Conservation (phyloP, 2,888 invertebrate genomes). For the Theretra japonica region DNA sequence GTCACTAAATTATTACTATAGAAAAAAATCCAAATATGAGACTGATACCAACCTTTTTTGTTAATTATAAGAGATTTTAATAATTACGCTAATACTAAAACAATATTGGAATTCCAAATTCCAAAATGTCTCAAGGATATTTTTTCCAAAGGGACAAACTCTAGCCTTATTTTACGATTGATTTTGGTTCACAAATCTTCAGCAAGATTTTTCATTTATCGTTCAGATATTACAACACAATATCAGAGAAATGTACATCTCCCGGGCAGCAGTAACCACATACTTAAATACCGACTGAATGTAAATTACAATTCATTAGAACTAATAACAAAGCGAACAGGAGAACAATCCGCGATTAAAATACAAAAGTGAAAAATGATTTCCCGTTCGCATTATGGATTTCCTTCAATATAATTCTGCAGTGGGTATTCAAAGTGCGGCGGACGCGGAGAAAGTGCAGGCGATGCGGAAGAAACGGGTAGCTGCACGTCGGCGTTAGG, state of each 20-base stretch:
- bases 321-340: background rate
- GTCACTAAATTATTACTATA: too few relatives aligned
- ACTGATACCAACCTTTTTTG: too few relatives aligned
- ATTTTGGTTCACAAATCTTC: too few relatives aligned
- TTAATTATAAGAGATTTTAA: too few relatives aligned
- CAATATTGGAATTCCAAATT: too few relatives aligned
- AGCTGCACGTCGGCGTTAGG: slow-evolving; percentile 37
- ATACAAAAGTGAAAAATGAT: slow-evolving; percentile 7
- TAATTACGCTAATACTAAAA: too few relatives aligned
- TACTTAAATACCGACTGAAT: background rate
- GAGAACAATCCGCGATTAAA: background rate
- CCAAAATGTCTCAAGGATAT: too few relatives aligned
- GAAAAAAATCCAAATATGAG: too few relatives aligned
- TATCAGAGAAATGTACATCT: background rate
- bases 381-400: slow-evolving; percentile 13
- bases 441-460: slow-evolving; percentile 64
- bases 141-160: too few relatives aligned
- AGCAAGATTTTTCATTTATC: too few relatives aligned
- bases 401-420: slow-evolving; percentile 26
- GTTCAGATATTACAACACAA: too few relatives aligned
- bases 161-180: too few relatives aligned
- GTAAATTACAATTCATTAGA: background rate
- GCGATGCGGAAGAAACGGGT: slow-evolving; percentile 58
- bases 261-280: background rate
- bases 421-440: slow-evolving; percentile 44